A percentile compares a stretch with the other conserved stretches of the same genome.
Evolutionary conservation across 2,888 invertebrate genomes (phyloP).

Genomic region (Drosophila austrosaltans): DNA sequence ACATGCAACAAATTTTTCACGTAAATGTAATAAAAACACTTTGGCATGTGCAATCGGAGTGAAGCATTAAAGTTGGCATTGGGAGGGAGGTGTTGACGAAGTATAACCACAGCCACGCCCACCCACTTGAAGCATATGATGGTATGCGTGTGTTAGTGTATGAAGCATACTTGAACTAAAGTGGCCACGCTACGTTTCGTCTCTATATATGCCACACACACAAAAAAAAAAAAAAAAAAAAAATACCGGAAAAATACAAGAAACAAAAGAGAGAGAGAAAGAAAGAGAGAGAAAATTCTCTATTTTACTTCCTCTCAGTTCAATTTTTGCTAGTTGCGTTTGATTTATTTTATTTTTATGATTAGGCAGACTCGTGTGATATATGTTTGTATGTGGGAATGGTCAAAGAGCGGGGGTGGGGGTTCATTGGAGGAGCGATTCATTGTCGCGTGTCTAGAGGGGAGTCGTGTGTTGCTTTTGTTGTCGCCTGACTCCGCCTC

Average conservation of each 20-base stretch:
- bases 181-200: constrained; percentile 47
- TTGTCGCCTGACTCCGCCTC: constrained; percentile 34
- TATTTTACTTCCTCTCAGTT: constrained; percentile 10
- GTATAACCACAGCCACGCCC: constrained; percentile 46
- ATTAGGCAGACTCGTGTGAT: constrained; percentile 70
- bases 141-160: constrained; percentile 22
- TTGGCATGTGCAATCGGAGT: constrained; percentile 47
- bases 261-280: neutral
- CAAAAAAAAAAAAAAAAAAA: constrained; percentile 5
- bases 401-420: neutral
- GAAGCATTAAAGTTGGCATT: neutral
- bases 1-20: constrained; percentile 81
- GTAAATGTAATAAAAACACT: constrained; percentile 82
- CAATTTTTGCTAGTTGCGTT: constrained; percentile 51
- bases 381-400: too few species aligned
- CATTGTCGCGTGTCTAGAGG: constrained; percentile 69
- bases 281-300: neutral
- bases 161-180: constrained; percentile 54
- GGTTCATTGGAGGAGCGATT: constrained; percentile 31
- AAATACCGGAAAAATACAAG: neutral
- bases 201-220: constrained; percentile 52
- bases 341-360: constrained; percentile 79
- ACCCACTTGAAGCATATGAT: constrained; percentile 51
- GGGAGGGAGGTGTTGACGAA: neutral
- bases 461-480: constrained; percentile 38